Evolutionary conservation across 2,888 invertebrate genomes (phyloP), one percentile per base, ranked within the genome.

Genomic region (Xanthorhoe spadicearia): DNA sequence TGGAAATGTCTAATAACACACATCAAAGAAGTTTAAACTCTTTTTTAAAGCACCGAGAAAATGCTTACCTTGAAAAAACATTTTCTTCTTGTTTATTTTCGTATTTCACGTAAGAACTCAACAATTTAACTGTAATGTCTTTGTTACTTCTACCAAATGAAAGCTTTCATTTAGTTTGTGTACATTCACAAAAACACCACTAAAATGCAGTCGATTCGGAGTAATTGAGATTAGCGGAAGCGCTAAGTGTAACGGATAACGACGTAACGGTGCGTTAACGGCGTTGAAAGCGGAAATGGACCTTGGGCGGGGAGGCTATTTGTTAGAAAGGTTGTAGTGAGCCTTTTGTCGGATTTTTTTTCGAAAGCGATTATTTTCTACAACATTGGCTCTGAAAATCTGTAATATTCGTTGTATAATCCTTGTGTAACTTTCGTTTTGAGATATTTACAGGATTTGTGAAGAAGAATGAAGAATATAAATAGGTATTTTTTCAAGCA

Each of bases 191-290:
- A 48, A n/a, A 48, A 48, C 48, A 17, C 48, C 48, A 48, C 48
- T 48, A 48, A 48, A 69, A 64, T 61, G 66, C 61, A 65, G 60
- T 66, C 58, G 61, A 69, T 69, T 54, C 63, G 32, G 48, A 66
- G 66, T 73, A 73, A 71, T 71, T 68, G 73, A 73, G 73, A 73
- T 73, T 69, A 73, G 71, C 66, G 69, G 71, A 73, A 71, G 73
- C 66, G 73, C 71, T 73, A 73, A 73, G 66, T 73, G 73, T 73
- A 71, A 73, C 69, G 73, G 73, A 73, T 73, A 71, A 73, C 69
- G 71, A 68, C 64, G 71, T 71, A 68, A 73, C 73, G 73, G 71
- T 67, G 71, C 73, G 71, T 73, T 71, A 73, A 73, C 73, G 68
- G 71, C 69, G 73, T 59, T 68, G 71, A 66, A 65, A 68, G 59